Base-by-base conservation (phyloP, 2,113 vertebrate species). In the Pipra filicauda region DNA sequence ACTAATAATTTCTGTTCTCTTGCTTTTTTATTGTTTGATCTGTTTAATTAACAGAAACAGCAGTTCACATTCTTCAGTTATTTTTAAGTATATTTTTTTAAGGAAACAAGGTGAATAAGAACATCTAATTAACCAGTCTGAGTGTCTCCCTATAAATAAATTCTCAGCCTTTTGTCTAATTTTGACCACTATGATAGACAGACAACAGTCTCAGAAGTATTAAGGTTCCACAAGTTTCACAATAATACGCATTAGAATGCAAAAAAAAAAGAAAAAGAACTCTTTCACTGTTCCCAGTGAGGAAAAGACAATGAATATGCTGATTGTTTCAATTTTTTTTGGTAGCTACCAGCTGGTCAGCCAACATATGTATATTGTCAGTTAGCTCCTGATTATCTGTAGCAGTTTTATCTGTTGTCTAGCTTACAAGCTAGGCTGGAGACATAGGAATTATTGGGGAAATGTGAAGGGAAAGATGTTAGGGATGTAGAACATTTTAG, bases 381-480 rank as follows among this genome's bases (percentile, higher is more conserved):
- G 44, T 72, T 31, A 85, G 30, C 30, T 66, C 10, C 52, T 82
- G 35, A 39, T 71, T 75, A 54, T 62, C 19, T 67, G 55, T 39
- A 81, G 26, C n/a, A 33, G 80, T 73, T 95, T 86, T 49, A 21
- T 59, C 33, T 78, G 31, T 79, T 85, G 7, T 71, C 30, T n/a
- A 43, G 46, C 22, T 72, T 64, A 27, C 35, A 82, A 79, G 8
- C 39, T 79, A 51, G 54, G 21, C 49, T 88, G 49, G 66, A 85
- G 22, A 51, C 0, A 0, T 15, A 72, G 77, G 24, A 88, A 33
- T 17, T 57, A 2, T 48, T 67, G n/a, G 6, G 26, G 6, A 15
- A 69, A 61, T 28, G 9, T 15, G 39, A 52, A n/a, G 26, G 28
- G 31, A 72, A 79, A 86, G 33, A 33, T 67, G 3, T 62, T 46